Base-by-base conservation (phyloP, 2,113 vertebrate genomes). In the Podiceps cristatus region DNA sequence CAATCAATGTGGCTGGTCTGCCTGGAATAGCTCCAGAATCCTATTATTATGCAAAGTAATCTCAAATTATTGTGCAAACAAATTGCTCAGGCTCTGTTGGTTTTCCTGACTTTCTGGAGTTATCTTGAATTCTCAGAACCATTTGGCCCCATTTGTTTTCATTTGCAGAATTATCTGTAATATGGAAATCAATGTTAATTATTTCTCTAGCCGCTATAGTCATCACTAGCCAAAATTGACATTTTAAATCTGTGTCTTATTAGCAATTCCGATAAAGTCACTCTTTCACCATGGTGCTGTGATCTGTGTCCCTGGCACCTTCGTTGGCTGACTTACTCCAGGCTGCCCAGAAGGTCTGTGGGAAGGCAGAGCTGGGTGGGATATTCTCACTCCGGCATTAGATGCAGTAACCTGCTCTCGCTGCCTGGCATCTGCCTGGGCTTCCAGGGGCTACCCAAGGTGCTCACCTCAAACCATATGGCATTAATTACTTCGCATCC, bases 1-100 rank as follows among this genome's bases (percentile, higher is more conserved):
- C 88, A 91, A 72, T 95, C 94, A 86, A 15, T 35, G 76, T 91
- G 81, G 69, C 76, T 97, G 96, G 97, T 97, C 93, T 96, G 95
- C 94, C 89, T 94, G 93, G 94, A 83, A 42, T 45, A 91, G 79
- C 69, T 94, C 62, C 85, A 93, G 95, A 96, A 96, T 95, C 77
- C 94, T 63, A 97, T 95, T 97, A 95, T 95, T 96, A 96, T 97
- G 95, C 94, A 91, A 97, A 97, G 85, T 92, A 85, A 95, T 96
- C 91, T 93, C 93, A 95, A 94, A 96, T 97, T 95, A 95, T 95
- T 97, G 97, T 49, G 31, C 89, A 96, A 96, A 95, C 76, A 91
- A 96, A 96, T 96, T 96, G 59, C 79, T 97, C 73, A 90, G 91
- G 77, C 91, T 86, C 90, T 64, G 59, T 55, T 96, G 86, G 88